Percentiles rank a stretch among this genome's conserved stretches.
These are phyloP conservation scores for Germaria angustata DNA, from an alignment of 2,888 invertebrate genomes.

Conservation along the genomic window DNA sequence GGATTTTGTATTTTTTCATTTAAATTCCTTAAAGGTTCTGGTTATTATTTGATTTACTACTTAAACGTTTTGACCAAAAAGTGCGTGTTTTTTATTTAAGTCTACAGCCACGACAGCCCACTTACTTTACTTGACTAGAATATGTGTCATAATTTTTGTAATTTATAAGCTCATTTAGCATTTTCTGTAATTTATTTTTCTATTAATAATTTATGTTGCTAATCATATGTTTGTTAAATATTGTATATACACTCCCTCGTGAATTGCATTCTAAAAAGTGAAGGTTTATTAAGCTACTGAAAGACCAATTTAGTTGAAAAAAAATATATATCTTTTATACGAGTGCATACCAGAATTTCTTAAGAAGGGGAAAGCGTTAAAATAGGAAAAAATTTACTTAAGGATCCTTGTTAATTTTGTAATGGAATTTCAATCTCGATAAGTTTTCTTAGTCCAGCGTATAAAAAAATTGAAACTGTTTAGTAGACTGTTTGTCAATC, in stretches of 20 bases:
- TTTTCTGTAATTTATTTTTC: slow-evolving; percentile 34
- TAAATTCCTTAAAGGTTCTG: background rate
- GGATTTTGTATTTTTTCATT: background rate
- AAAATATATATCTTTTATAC: background rate
- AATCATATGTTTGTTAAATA: slow-evolving; percentile 5
- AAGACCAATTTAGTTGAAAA: background rate
- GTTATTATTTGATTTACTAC: background rate
- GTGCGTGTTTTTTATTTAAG: background rate
- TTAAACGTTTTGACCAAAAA: slow-evolving; percentile 23
- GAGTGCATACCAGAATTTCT: background rate
- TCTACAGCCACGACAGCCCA: slow-evolving; percentile 12
- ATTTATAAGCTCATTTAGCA: slow-evolving; percentile 46
- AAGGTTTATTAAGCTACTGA: background rate
- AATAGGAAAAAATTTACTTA: no score
- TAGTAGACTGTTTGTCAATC: slow-evolving; percentile 48
- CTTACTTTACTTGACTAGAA: slow-evolving; percentile 37
- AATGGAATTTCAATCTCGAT: background rate
- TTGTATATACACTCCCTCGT: background rate
- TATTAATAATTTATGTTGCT: background rate
- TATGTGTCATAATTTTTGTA: slow-evolving; percentile 55
- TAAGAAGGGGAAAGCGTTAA: no score
- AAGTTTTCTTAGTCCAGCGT: background rate
- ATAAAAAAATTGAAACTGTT: background rate
- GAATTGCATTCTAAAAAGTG: slow-evolving; percentile 16
- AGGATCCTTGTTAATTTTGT: background rate